Evolutionary conservation across 2,888 invertebrate species (phyloP), one percentile per base, ranked within the genome.

Genomic region (Megastigmus dorsalis): DNA sequence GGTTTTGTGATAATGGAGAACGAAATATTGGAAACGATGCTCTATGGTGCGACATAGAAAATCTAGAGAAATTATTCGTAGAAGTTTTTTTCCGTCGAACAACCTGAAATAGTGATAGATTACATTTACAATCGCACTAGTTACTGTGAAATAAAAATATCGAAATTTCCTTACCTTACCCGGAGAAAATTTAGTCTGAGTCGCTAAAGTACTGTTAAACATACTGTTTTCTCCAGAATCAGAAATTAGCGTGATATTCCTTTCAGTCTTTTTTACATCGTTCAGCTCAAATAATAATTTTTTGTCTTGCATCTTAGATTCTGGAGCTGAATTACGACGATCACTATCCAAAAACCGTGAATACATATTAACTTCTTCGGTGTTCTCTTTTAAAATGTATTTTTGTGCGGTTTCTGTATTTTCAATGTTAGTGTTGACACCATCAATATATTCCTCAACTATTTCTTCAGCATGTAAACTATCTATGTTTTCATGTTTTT

Each of bases 401-500:
- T 60, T 7, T 30, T 45, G 30, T 20, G 18, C 45, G 6, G 18
- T 30, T 20, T 45, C 18, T 18, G 33, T 54, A 33, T 33, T 9
- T 33, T 54, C 54, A 33, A 33, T 18, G 10, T 20, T 23, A 10
- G n/a, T 20, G 10, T 7, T 48, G 13, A 9, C 2, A 48, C 20
- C n/a, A n/a, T 20, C 2, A 9, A 38, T 6, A 20, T 52, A 54
- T 3, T 66, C 23, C 13, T 38, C n/a, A 1, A 30, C 2, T 3
- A 30, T 30, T 15, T 59, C 28, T 52, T 66, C 41, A 28, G 13
- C 18, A 1, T 30, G 23, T 15, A 50, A 30, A 26, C 18, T 30
- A 30, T 86, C 84, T 84, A 85, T 86, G 45, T 83, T 82, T 38
- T 86, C 87, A 6, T 81, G 69, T 55, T 78, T 81, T 67, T 79